A percentile compares a stretch with the other conserved stretches of the same genome.
Evolutionary conservation across 2,888 invertebrate species (phyloP).

Genomic region (Xestia xanthographa): DNA sequence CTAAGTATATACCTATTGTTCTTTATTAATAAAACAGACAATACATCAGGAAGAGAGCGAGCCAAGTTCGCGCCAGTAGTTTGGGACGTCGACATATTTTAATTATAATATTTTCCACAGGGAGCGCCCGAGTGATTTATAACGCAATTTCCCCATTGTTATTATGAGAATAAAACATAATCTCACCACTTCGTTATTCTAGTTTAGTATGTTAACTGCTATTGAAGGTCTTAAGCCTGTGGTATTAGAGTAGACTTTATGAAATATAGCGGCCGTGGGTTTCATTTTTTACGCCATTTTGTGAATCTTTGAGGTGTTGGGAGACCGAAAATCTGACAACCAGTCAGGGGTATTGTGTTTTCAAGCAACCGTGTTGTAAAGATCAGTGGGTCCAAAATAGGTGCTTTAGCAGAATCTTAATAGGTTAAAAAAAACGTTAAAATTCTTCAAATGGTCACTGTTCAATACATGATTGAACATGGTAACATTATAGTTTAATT

Average conservation of each 20-base stretch:
- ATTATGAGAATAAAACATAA: constrained; percentile 72
- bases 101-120: constrained; percentile 68
- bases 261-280: constrained; percentile 70
- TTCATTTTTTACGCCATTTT: constrained; percentile 54
- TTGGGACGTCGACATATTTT: constrained; percentile 58
- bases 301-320: not conserved
- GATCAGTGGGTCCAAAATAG: not conserved
- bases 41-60: constrained; percentile 40
- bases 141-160: constrained; percentile 72
- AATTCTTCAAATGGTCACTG: no score
- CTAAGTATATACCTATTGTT: not conserved
- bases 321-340: not conserved
- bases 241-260: constrained; percentile 65
- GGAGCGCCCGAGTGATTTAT: constrained; percentile 69
- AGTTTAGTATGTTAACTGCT: constrained; percentile 69
- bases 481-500: no score
- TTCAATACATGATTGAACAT: no score
- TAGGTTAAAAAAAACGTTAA: no score
- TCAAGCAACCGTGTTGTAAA: not conserved
- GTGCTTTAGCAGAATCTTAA: no score
- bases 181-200: constrained; percentile 69
- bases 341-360: not conserved
- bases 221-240: constrained; percentile 64
- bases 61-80: constrained; percentile 50
- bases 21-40: constrained; percentile 45